Percentiles rank a stretch among this genome's conserved stretches.
Evolutionary conservation across 1,140 invertebrate species (phyloP).

Genomic region (Tetragonula clypearis): DNA sequence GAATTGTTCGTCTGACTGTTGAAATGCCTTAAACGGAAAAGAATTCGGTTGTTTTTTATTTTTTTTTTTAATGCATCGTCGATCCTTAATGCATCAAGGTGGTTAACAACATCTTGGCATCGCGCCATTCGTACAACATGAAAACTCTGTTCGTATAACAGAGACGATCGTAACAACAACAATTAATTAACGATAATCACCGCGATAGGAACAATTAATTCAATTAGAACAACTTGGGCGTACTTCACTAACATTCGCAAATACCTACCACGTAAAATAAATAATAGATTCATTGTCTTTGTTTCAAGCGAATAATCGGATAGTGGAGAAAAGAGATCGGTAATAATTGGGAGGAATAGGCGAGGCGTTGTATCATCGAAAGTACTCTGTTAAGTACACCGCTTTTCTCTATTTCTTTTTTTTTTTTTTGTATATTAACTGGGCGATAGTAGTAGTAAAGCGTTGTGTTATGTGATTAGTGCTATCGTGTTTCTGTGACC

Average conservation of each 20-base stretch:
- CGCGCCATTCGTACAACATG: slow-evolving; percentile 71
- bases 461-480: slow-evolving; percentile 79
- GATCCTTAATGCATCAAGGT: slow-evolving; percentile 67
- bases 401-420: neutral
- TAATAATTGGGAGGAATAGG: slow-evolving; percentile 6
- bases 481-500: slow-evolving; percentile 80
- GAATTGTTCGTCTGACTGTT: neutral
- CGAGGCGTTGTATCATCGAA: slow-evolving; percentile 7
- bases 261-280: slow-evolving; percentile 47
- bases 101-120: slow-evolving; percentile 69
- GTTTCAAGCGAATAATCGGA: slow-evolving; percentile 48
- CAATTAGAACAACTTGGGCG: slow-evolving; percentile 45
- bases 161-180: slow-evolving; percentile 70
- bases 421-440: neutral
- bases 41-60: neutral
- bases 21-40: neutral
- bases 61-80: neutral
- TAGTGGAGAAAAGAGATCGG: slow-evolving; percentile 16
- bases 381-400: slow-evolving; percentile 36
- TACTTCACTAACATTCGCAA: slow-evolving; percentile 55
- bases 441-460: slow-evolving; percentile 75
- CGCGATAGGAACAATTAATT: slow-evolving; percentile 55
- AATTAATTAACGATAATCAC: slow-evolving; percentile 66
- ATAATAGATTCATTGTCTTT: slow-evolving; percentile 1
- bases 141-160: slow-evolving; percentile 70